Evolutionary conservation across 2,113 vertebrate species (phyloP).

Genomic region (Gobio gobio): DNA sequence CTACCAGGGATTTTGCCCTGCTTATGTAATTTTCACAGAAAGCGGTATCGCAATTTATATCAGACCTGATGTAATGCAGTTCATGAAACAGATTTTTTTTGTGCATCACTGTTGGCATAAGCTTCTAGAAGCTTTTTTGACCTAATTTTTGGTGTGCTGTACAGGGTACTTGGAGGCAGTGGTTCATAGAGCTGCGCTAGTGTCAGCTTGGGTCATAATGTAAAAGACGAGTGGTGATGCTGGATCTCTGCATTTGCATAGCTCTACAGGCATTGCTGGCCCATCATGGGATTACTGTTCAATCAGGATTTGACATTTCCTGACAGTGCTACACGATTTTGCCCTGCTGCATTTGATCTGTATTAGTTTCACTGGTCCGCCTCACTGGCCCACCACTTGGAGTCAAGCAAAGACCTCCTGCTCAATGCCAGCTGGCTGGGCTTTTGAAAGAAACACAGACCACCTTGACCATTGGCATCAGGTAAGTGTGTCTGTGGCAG

Average conservation of each 20-base stretch:
- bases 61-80: background rate
- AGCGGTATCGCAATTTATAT: background rate
- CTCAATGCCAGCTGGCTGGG: constrained; percentile 26
- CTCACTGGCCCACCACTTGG: constrained; percentile 32
- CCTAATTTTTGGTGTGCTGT: background rate
- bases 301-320: constrained; percentile 54
- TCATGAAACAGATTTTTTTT: background rate
- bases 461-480: constrained; percentile 1
- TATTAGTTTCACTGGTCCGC: constrained; percentile 39
- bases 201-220: background rate
- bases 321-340: constrained; percentile 37
- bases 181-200: constrained; percentile 9
- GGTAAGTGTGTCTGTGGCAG: constrained; percentile 38
- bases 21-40: background rate
- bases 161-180: background rate
- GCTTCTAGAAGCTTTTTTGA: background rate
- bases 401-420: constrained; percentile 20
- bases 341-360: constrained; percentile 47
- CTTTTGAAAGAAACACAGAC: constrained; percentile 13
- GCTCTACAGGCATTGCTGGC: constrained; percentile 15
- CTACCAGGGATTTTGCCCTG: no score
- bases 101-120: background rate
- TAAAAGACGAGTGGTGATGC: constrained; percentile 5
- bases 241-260: constrained; percentile 26
- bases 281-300: constrained; percentile 54